Evolutionary conservation across 2,113 vertebrate species (phyloP).

Genomic region (Muntiacus muntjak): DNA sequence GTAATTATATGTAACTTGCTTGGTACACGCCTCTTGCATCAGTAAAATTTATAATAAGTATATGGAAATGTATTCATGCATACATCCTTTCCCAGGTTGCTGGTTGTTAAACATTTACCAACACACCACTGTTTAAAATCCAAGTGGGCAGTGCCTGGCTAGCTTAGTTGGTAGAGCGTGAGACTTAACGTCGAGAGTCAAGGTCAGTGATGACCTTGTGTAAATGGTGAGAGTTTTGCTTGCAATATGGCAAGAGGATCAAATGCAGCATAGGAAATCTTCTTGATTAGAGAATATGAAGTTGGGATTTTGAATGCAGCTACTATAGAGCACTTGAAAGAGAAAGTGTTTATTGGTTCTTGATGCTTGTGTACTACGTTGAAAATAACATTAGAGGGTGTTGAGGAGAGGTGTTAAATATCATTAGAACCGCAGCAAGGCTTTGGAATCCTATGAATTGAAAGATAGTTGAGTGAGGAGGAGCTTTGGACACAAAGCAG

Average conservation of each 20-base stretch:
- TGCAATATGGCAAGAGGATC: neutral
- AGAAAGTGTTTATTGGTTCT: neutral
- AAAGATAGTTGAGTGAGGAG: constrained; percentile 20
- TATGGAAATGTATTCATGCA: neutral
- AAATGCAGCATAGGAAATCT: neutral
- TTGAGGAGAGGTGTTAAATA: constrained; percentile 25
- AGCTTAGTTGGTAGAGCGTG: neutral
- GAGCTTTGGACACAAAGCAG: neutral
- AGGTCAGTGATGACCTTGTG: neutral
- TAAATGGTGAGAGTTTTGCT: neutral
- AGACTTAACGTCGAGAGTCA: neutral
- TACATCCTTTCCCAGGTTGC: neutral
- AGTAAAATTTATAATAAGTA: neutral
- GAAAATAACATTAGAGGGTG: neutral
- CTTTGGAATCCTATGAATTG: neutral
- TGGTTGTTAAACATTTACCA: neutral
- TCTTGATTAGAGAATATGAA: neutral
- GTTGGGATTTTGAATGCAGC: neutral
- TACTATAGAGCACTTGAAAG: constrained; percentile 10
- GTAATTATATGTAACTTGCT: neutral
- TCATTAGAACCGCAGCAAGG: neutral
- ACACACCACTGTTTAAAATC: neutral
- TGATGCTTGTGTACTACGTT: neutral
- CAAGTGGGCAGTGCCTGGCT: neutral
- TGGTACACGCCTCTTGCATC: neutral